A percentile compares a stretch with the other conserved stretches of the same genome.
Evolutionary conservation across 2,113 vertebrate genomes (phyloP).

Genomic region (Onychorhynchus coronatus): DNA sequence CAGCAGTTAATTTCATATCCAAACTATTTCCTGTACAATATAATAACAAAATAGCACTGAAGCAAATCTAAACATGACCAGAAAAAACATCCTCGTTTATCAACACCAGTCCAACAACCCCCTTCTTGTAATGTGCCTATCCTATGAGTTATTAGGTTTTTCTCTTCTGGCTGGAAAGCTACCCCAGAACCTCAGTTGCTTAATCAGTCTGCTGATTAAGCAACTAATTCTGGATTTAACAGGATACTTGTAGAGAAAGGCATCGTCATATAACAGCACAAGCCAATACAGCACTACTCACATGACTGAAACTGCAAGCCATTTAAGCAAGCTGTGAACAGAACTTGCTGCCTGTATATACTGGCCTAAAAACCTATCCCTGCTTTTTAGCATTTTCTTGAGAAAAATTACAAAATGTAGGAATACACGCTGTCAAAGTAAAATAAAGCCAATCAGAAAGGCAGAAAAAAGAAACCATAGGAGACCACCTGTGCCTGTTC

Average conservation of each 20-base stretch:
- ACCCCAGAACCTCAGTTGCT: neutral
- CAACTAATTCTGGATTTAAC: neutral
- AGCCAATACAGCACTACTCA: neutral
- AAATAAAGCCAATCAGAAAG: neutral
- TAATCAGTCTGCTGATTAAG: neutral
- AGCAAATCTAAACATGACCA: neutral
- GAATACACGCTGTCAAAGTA: neutral
- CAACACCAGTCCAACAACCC: neutral
- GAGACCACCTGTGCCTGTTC: neutral
- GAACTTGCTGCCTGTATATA: neutral
- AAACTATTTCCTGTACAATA: neutral
- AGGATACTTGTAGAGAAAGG: neutral
- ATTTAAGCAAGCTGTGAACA: neutral
- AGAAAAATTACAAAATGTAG: neutral
- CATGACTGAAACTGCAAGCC: neutral
- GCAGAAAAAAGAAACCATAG: neutral
- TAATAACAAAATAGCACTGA: neutral
- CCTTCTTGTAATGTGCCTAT: neutral
- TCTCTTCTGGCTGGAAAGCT: neutral
- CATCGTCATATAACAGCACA: neutral
- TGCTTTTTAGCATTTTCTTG: neutral
- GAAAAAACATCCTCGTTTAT: accelerated
- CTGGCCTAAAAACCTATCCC: neutral
- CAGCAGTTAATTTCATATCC: neutral
- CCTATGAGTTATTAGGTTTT: neutral